A percentile compares a stretch with the other conserved stretches of the same genome.
Evolutionary conservation across 2,797 vertebrate species (phyloP).

Genomic region (Melopsittacus undulatus): DNA sequence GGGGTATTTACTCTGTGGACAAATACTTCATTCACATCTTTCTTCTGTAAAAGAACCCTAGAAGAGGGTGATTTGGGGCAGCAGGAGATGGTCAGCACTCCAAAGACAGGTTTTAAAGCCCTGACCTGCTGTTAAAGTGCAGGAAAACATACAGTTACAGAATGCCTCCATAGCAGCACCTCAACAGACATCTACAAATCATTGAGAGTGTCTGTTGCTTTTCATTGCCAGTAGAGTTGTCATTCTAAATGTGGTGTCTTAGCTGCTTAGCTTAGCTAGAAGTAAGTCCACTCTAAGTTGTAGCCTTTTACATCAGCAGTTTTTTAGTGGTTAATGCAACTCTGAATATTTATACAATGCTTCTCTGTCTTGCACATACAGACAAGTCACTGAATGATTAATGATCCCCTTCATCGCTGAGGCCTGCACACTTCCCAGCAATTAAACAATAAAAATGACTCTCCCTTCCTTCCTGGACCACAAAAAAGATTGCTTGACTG

Average conservation of each 20-base stretch:
- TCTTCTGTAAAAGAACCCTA: neutral
- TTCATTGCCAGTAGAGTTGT: neutral
- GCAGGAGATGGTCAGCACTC: neutral
- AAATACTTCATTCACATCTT: neutral
- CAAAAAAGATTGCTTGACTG: neutral
- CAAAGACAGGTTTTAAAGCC: neutral
- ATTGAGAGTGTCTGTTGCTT: neutral
- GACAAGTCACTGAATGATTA: neutral
- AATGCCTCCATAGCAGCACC: fast-evolving
- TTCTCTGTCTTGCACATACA: neutral
- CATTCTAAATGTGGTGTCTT: neutral
- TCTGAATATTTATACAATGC: neutral
- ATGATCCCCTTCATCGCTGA: neutral
- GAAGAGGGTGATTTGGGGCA: neutral
- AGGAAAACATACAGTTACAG: neutral
- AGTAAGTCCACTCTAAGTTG: neutral
- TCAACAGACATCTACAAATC: neutral
- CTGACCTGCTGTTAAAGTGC: neutral
- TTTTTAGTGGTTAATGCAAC: neutral
- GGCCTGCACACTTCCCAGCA: neutral
- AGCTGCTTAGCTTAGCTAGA: neutral
- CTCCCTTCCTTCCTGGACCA: conserved; percentile 47
- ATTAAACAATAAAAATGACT: conserved; percentile 37
- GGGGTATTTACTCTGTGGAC: neutral
- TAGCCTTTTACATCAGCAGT: neutral